Evolutionary conservation across 2,797 vertebrate genomes (phyloP), one percentile per base, ranked within the genome.

Genomic region (Aeoliscus strigatus): DNA sequence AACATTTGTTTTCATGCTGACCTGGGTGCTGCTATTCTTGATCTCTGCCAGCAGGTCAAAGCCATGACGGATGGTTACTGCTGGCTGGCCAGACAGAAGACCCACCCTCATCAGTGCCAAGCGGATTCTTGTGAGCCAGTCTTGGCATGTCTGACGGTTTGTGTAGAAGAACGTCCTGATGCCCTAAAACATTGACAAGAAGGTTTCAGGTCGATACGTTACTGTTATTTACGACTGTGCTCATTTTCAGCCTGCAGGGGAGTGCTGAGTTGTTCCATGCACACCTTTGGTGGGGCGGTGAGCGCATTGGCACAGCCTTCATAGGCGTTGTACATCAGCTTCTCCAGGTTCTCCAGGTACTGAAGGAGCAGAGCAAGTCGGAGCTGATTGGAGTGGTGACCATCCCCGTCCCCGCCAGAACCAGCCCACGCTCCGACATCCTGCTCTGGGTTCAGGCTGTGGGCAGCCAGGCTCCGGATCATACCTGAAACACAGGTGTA

Each of bases 271-370:
- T n/a, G 35, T 27, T 7, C 5, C 14, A 11, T 10, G 14, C 52
- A n/a, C 64, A 98, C 96, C 93, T 98, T 99, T 9, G 96, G 96
- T 3, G 96, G 96, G 4, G 95, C 90, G 0, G 93, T 96, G 21
- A 99, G 90, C 1, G 96, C 95, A 27, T 95, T 97, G 33, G 96
- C 94, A 14, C 95, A 98, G 71, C 96, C 96, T 75, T 99, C 96
- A 2, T 96, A 98, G 4, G 96, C 95, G 12, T 99, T 99, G 79
- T 99, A 99, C 96, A 99, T 99, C 60, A 99, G 75, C 66, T 99
- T 99, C 78, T 99, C 96, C 70, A 99, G 74, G 76, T 97, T 94
- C 73, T 99, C 96, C 60, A 99, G 79, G 63, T 93, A 99, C 73
- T 99, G 94, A 5, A 99, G 88, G 50, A 99, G 89, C 48, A 99